Conservation (phyloP, 1,140 invertebrate genomes). For the Apis florea region DNA sequence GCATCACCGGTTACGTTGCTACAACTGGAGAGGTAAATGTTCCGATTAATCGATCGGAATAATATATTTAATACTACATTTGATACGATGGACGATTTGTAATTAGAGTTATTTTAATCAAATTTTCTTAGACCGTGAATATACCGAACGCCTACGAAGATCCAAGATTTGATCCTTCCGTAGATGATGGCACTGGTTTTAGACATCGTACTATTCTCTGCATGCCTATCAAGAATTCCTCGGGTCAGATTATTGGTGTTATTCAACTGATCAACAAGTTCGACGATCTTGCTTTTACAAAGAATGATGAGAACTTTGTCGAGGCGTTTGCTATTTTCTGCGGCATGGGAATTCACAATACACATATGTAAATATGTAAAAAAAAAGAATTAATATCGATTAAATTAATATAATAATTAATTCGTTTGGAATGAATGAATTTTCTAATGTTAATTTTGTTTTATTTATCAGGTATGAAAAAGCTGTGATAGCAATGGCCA, state of each 20-base stretch:
- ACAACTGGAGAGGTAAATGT: conserved; percentile 94
- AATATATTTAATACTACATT: background rate
- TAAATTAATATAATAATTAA: too few species aligned
- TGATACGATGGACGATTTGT: background rate
- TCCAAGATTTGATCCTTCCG: conserved; percentile 92
- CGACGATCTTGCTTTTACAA: conserved; percentile 92
- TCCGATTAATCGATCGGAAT: background rate
- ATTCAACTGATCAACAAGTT: conserved; percentile 97
- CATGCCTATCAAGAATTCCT: conserved; percentile 96
- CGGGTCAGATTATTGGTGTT: conserved; percentile 94
- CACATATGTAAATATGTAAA: conserved; percentile 87
- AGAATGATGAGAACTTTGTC: conserved; percentile 96
- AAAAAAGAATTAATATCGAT: too few species aligned
- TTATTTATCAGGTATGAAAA: conserved; percentile 88
- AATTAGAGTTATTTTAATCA: background rate
- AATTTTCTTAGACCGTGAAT: conserved; percentile 87
- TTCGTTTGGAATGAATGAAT: background rate
- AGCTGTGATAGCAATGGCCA: conserved; percentile 95
- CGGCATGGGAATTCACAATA: conserved; percentile 98
- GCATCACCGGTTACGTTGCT: conserved; percentile 96
- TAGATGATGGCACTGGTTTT: conserved; percentile 89
- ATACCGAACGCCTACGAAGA: conserved; percentile 95
- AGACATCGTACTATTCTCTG: conserved; percentile 92
- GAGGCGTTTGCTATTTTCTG: conserved; percentile 99
- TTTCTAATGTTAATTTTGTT: background rate